These are phyloP conservation scores for Dinothrombium tinctorium DNA, from an alignment of 1,140 invertebrate species.

Conservation along the genomic window DNA sequence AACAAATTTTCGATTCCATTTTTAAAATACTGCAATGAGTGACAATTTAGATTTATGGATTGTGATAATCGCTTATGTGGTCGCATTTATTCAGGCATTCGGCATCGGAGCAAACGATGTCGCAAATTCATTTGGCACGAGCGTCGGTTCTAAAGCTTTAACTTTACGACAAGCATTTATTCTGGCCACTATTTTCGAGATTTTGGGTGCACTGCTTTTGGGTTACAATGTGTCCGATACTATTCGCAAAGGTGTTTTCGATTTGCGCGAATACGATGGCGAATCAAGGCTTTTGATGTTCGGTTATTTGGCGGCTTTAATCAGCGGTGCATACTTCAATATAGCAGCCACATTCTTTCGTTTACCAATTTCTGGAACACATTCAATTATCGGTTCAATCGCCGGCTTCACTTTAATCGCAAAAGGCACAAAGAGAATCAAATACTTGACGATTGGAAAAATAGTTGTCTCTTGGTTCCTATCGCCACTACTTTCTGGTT, in stretches of 20 bases:
- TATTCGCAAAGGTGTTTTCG: constrained; percentile 88
- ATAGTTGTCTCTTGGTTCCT: constrained; percentile 83
- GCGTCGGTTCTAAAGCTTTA: constrained; percentile 81
- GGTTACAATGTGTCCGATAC: constrained; percentile 94
- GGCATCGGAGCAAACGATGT: constrained; percentile 81
- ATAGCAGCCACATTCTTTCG: constrained; percentile 77
- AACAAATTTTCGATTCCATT: too few species aligned
- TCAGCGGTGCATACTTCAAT: constrained; percentile 66
- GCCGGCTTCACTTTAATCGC: constrained; percentile 86
- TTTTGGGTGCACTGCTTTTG: constrained; percentile 58
- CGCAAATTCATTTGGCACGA: constrained; percentile 93
- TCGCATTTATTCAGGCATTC: constrained; percentile 35
- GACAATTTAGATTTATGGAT: too few species aligned
- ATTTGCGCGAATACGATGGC: constrained; percentile 57
- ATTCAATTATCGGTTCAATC: constrained; percentile 92
- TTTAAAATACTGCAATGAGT: too few species aligned
- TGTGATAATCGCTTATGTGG: constrained; percentile 29
- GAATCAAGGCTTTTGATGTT: constrained; percentile 64
- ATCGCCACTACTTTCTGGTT: constrained; percentile 72
- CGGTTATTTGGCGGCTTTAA: constrained; percentile 65
- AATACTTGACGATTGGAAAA: constrained; percentile 39
- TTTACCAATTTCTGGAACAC: constrained; percentile 88
- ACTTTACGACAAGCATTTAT: constrained; percentile 76
- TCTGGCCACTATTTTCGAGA: constrained; percentile 84
- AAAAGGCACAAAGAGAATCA: constrained; percentile 56